phyloP scores from a whole-genome alignment of 2,888 invertebrate genomes.

The Terebella lapidaria region DNA sequence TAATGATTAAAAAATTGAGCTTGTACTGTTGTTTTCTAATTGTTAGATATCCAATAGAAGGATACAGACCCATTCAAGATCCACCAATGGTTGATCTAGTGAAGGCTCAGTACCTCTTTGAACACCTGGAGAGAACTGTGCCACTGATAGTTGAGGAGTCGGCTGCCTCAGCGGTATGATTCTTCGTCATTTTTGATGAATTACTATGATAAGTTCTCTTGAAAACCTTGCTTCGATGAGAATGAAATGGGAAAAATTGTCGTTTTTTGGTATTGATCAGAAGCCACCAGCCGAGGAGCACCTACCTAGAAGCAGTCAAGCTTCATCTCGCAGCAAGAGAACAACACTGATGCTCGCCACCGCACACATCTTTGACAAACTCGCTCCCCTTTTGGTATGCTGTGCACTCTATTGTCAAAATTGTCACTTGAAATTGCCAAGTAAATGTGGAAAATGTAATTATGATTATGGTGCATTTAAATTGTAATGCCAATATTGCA shows the following conservation, averaged over 20 bases:
- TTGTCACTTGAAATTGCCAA: too few relatives aligned
- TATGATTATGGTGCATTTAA: too few relatives aligned
- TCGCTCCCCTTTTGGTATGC: conserved; percentile 60
- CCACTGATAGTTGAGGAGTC: conserved; percentile 37
- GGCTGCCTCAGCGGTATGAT: too few relatives aligned
- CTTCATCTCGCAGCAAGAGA: conserved; percentile 32
- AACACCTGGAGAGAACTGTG: conserved; percentile 56
- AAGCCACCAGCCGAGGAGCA: not conserved
- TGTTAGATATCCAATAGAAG: conserved; percentile 15
- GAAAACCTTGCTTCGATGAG: too few relatives aligned
- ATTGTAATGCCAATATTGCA: too few relatives aligned
- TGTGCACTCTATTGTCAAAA: not conserved
- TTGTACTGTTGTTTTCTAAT: too few relatives aligned
- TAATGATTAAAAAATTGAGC: too few relatives aligned
- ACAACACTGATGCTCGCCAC: conserved; percentile 42
- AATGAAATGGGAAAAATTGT: too few relatives aligned
- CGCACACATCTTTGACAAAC: conserved; percentile 56
- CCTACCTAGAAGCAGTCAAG: not conserved
- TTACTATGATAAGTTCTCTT: too few relatives aligned
- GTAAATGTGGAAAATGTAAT: too few relatives aligned
- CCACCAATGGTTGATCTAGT: conserved; percentile 39
- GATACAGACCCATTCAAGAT: conserved; percentile 61
- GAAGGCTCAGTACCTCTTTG: conserved; percentile 55
- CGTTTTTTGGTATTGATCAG: too few relatives aligned
- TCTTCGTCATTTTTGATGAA: too few relatives aligned